phyloP scores from a whole-genome alignment of 2,113 vertebrate genomes.

The Callospermophilus lateralis region DNA sequence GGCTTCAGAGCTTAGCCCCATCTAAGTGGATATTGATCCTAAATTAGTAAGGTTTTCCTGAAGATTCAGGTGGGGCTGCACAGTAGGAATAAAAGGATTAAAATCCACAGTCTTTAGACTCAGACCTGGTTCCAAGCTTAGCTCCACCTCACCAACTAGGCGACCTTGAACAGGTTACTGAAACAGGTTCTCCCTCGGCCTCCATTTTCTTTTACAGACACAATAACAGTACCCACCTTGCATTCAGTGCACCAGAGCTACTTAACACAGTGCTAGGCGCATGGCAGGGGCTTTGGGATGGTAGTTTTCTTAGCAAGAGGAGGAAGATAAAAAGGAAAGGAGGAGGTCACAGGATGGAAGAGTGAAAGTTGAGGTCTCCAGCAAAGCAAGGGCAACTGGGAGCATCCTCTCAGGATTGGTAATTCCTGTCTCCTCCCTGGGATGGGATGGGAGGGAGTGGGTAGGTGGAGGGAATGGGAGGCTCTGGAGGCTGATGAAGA shows the following conservation, averaged over 20 bases:
- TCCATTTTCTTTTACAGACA: slow-evolving; percentile 5
- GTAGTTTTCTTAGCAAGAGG: not conserved
- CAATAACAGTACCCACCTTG: not conserved
- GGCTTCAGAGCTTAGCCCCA: not conserved
- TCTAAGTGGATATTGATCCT: not conserved
- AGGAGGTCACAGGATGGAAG: not conserved
- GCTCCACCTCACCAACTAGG: not conserved
- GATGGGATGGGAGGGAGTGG: too few relatives aligned
- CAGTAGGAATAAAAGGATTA: not conserved
- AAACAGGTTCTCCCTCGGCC: not conserved
- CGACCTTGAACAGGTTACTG: not conserved
- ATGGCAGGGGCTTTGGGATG: not conserved
- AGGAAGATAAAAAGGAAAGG: not conserved
- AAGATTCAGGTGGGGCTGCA: not conserved
- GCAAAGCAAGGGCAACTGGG: not conserved
- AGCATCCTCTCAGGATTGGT: not conserved
- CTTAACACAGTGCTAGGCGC: not conserved
- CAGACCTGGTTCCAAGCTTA: not conserved
- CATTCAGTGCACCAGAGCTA: not conserved
- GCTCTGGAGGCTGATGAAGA: not conserved
- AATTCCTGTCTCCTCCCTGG: not conserved
- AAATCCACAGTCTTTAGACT: not conserved
- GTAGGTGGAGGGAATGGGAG: not conserved
- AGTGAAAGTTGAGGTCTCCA: not conserved
- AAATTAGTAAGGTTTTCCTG: not conserved